Conservation (phyloP, 2,113 vertebrate genomes). For the Aphyosemion australe region DNA sequence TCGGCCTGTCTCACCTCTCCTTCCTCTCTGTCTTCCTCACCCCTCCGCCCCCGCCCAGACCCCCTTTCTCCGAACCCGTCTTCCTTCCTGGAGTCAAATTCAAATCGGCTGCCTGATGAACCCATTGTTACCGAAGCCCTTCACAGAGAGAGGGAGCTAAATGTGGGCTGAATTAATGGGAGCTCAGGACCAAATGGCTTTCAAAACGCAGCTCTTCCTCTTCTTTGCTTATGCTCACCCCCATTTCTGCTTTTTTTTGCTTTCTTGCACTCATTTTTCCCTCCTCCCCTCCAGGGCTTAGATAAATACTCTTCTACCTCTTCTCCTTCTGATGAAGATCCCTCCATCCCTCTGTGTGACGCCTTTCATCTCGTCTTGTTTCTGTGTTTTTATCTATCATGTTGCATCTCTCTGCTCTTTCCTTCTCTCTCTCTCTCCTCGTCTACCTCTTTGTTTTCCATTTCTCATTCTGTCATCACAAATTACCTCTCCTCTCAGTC, state of each 20-base stretch:
- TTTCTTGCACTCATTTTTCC: slow-evolving; percentile 13
- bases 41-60: background rate
- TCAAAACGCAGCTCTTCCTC: slow-evolving; percentile 57
- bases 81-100: slow-evolving; percentile 43
- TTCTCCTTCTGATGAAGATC: slow-evolving; percentile 36
- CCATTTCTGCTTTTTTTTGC: slow-evolving; percentile 4
- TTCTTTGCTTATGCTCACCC: slow-evolving; percentile 38
- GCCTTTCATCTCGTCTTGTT: slow-evolving; percentile 57
- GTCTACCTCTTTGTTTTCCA: slow-evolving; percentile 49
- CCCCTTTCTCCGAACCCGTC: background rate
- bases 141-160: slow-evolving; percentile 55
- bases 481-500: slow-evolving; percentile 59
- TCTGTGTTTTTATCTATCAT: slow-evolving; percentile 49
- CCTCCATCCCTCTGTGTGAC: slow-evolving; percentile 27
- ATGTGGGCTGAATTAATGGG: slow-evolving; percentile 57
- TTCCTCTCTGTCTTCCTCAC: slow-evolving; percentile 18
- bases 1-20: slow-evolving; percentile 23
- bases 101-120: slow-evolving; percentile 61
- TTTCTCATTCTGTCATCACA: slow-evolving; percentile 57
- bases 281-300: slow-evolving; percentile 13
- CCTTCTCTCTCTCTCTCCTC: slow-evolving; percentile 15
- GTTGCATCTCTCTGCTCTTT: slow-evolving; percentile 29
- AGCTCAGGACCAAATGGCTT: slow-evolving; percentile 58
- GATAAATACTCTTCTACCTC: slow-evolving; percentile 48
- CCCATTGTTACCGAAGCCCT: slow-evolving; percentile 63